phyloP scores from a whole-genome alignment of 2,113 vertebrate genomes.

The Eupsittula cactorum region DNA sequence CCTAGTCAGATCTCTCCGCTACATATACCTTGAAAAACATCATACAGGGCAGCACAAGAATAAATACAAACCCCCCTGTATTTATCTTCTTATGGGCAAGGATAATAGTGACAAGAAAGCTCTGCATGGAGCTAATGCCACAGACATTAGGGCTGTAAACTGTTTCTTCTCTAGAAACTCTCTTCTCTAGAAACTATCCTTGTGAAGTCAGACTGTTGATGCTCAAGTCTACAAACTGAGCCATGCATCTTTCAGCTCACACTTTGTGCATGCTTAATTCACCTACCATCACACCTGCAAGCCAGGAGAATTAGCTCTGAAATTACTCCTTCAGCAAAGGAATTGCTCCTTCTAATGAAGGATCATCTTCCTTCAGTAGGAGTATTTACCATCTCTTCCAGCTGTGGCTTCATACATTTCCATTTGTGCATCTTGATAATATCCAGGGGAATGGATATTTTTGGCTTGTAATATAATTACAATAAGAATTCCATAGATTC shows the following conservation, averaged over 20 bases:
- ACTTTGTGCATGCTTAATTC: fast-evolving
- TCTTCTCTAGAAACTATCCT: not conserved
- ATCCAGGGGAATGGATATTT: not conserved
- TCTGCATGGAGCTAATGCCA: not conserved
- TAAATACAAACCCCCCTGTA: not conserved
- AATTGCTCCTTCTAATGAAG: not conserved
- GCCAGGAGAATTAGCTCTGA: not conserved
- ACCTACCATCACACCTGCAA: not conserved
- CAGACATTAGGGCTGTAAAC: not conserved
- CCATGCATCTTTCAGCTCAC: not conserved
- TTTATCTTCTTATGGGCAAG: not conserved
- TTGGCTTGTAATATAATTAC: not conserved
- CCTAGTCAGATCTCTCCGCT: not conserved
- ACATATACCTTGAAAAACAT: not conserved
- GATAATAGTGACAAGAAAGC: not conserved
- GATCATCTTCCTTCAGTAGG: not conserved
- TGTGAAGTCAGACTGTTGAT: not conserved
- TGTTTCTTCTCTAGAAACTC: not conserved
- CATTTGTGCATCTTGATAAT: not conserved
- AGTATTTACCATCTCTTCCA: not conserved
- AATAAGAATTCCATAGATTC: not conserved
- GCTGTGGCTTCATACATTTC: not conserved
- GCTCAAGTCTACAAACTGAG: not conserved
- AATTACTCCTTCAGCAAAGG: not conserved
- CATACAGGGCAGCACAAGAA: not conserved